Base-by-base conservation (phyloP, 1,140 invertebrate species). In the Drosophila bifasciata region DNA sequence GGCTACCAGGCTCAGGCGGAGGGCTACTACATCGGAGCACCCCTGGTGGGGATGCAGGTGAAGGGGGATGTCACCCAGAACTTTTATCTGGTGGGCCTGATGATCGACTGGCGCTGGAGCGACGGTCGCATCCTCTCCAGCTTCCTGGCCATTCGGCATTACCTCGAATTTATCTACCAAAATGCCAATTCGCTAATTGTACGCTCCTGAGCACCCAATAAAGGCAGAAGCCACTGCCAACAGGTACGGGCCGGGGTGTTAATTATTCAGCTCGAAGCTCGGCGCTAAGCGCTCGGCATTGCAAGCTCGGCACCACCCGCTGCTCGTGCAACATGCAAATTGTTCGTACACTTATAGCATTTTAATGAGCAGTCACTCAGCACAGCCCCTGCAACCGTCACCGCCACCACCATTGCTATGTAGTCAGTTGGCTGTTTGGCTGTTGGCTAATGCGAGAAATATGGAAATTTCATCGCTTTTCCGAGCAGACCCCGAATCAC, bases 291-390 rank as follows among this genome's bases (percentile, higher is more conserved):
- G 51, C 13, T 11, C 39, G 43, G 44, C 39, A 45, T n/a, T 21
- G 0, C 19, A 21, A 21, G 2, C 2, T 21, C 41, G 28, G 21
- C 39, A 60, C 75, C 39, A 60, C 75, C 46, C 52, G 55, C 62
- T 68, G 69, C 74, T 81, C 72, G 57, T 68, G 66, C 59, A 85
- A 79, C 70, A 84, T 85, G 80, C 74, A 81, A 86, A 88, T 88
- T 80, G 63, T 67, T 86, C 75, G 59, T 80, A 71, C 66, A 72
- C 75, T 88, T 88, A 83, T 79, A 81, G 76, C 74, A 70, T 76
- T 76, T 76, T 76, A 76, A 76, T 76, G 73, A 76, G 71, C 72
- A 68, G 53, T 68, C 71, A 67, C 62, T 64, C 61, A 73, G 50
- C 57, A 43, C 32, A 45, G 25, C 43, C 15, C 3, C 32, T 11